phyloP scores from a whole-genome alignment of 2,888 invertebrate species.

The Ectobius pallidus region DNA sequence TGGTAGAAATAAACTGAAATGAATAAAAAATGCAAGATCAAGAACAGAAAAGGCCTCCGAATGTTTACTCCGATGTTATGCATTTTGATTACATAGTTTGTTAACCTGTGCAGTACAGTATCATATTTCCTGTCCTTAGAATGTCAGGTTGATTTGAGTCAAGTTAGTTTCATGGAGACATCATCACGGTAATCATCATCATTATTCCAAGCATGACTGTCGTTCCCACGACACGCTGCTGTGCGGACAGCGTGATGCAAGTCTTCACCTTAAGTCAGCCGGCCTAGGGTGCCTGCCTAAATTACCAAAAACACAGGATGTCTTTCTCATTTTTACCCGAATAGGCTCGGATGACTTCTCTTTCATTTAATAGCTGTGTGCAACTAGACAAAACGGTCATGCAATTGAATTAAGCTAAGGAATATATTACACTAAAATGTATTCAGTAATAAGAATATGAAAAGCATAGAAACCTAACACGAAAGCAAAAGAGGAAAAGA shows the following conservation, averaged over 20 bases:
- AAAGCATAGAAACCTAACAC: no score
- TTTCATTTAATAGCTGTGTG: no score
- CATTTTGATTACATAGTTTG: conserved; percentile 29
- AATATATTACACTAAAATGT: no score
- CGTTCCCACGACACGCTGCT: conserved; percentile 39
- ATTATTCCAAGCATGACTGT: conserved; percentile 38
- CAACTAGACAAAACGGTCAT: no score
- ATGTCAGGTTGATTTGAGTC: not conserved
- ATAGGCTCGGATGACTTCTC: no score
- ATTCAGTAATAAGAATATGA: no score
- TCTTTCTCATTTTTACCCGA: no score
- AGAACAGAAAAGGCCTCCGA: not conserved
- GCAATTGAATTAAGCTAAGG: no score
- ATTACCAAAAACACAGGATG: no score
- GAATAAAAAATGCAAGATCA: not conserved
- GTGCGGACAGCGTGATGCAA: conserved; percentile 15
- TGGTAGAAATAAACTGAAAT: not conserved
- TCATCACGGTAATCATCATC: conserved; percentile 35
- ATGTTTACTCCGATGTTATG: conserved; percentile 27
- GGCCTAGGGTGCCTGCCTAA: no score
- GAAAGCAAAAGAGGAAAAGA: no score
- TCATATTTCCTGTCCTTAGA: conserved; percentile 26
- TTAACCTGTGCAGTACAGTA: conserved; percentile 26
- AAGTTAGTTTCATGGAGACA: conserved; percentile 29
- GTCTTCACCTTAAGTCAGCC: not conserved